These are phyloP conservation scores for Cydia amplana DNA, from an alignment of 1,140 invertebrate species.

Conservation along the genomic window DNA sequence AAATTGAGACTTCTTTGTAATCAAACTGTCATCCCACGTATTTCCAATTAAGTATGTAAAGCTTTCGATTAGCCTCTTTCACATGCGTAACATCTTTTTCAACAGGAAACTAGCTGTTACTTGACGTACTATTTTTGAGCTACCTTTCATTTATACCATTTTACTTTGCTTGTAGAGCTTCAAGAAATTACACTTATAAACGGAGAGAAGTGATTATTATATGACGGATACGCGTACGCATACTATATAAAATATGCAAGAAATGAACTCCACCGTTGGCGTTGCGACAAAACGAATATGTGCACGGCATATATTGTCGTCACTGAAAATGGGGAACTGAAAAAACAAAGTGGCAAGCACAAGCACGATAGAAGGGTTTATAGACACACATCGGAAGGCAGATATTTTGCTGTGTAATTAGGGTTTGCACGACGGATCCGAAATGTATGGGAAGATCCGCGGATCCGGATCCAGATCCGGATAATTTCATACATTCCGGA, in stretches of 20 bases:
- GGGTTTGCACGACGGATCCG: too few relatives aligned
- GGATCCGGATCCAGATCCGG: too few relatives aligned
- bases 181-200: constrained; percentile 1
- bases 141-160: not conserved
- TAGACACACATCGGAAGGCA: not conserved
- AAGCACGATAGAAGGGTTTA: not conserved
- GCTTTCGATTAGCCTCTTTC: too few relatives aligned
- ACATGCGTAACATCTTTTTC: too few relatives aligned
- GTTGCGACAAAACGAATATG: not conserved
- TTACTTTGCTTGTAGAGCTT: not conserved
- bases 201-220: not conserved
- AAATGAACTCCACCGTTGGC: not conserved
- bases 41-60: not conserved
- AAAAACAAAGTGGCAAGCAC: not conserved
- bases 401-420: not conserved
- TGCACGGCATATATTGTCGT: not conserved
- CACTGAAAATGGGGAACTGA: not conserved
- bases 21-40: not conserved
- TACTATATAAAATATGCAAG: not conserved
- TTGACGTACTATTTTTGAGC: not conserved
- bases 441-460: too few relatives aligned
- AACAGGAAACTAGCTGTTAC: too few relatives aligned
- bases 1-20: too few relatives aligned
- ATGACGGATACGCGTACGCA: not conserved
- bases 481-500: too few relatives aligned